phyloP scores from a whole-genome alignment of 2,888 invertebrate genomes.

The Beris chalybata region DNA sequence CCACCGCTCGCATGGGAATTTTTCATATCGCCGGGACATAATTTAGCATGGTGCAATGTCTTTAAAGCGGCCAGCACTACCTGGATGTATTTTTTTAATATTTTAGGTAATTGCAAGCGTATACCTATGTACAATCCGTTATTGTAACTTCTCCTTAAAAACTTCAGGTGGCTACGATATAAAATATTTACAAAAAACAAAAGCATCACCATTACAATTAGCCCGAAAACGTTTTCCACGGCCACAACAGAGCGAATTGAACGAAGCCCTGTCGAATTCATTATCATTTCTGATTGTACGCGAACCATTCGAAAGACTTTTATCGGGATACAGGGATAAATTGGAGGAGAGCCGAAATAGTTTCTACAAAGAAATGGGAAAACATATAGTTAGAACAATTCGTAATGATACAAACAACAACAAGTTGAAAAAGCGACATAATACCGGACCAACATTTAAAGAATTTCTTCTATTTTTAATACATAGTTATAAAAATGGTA shows the following conservation, averaged over 20 bases:
- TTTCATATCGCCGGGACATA: constrained; percentile 69
- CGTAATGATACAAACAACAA: constrained; percentile 50
- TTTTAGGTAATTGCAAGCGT: constrained; percentile 60
- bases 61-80: constrained; percentile 79
- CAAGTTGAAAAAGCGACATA: constrained; percentile 45
- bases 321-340: constrained; percentile 74
- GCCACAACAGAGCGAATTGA: constrained; percentile 65
- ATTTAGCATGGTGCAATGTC: constrained; percentile 74
- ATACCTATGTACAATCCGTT: too few relatives aligned
- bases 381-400: constrained; percentile 65
- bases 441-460: constrained; percentile 65
- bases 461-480: constrained; percentile 73
- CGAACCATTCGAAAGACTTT: constrained; percentile 71
- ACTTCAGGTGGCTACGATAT: constrained; percentile 63
- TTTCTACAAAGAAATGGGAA: constrained; percentile 69
- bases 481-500: constrained; percentile 61
- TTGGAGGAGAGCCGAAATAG: constrained; percentile 71
- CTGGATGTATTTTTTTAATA: constrained; percentile 78
- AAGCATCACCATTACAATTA: constrained; percentile 66
- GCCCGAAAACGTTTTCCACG: constrained; percentile 71
- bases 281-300: constrained; percentile 70
- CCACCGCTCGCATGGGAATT: constrained; percentile 73
- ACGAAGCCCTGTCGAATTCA: constrained; percentile 65
- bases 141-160: background rate
- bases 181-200: constrained; percentile 62